Evolutionary conservation across 1,140 invertebrate genomes (phyloP).

Genomic region (Tribolium madens): DNA sequence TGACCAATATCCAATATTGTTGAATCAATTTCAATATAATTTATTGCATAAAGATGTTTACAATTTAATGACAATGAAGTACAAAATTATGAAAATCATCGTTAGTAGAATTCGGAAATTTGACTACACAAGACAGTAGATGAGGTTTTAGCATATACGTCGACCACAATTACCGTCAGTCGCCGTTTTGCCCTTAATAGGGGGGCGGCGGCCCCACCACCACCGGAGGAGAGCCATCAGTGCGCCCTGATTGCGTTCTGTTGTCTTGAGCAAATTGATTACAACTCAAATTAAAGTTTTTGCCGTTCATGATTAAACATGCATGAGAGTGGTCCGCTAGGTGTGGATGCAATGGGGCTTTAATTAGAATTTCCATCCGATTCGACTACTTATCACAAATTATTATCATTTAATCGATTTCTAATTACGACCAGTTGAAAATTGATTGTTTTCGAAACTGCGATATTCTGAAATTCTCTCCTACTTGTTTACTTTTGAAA

Average conservation of each 20-base stretch:
- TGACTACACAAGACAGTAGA: slow-evolving; percentile 32
- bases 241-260: slow-evolving; percentile 61
- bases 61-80: too few species aligned
- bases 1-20: slow-evolving; percentile 51
- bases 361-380: slow-evolving; percentile 56
- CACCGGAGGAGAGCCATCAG: slow-evolving; percentile 33
- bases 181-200: slow-evolving; percentile 28
- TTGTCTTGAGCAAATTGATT: slow-evolving; percentile 64
- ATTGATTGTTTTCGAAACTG: slow-evolving; percentile 8
- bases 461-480: neutral
- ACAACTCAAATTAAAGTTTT: slow-evolving; percentile 64
- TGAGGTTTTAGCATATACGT: slow-evolving; percentile 42
- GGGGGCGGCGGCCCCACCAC: slow-evolving; percentile 8
- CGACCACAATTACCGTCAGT: slow-evolving; percentile 45
- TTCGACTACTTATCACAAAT: slow-evolving; percentile 36
- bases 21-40: slow-evolving; percentile 53
- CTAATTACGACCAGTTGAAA: slow-evolving; percentile 20
- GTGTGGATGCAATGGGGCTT: slow-evolving; percentile 55
- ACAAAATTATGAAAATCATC: slow-evolving; percentile 9
- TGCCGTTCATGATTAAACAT: slow-evolving; percentile 61
- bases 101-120: slow-evolving; percentile 29
- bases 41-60: slow-evolving; percentile 10
- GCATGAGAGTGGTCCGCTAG: slow-evolving; percentile 49
- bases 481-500: slow-evolving; percentile 3
- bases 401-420: slow-evolving; percentile 24